These are phyloP conservation scores for Cichladusa arquata DNA, from an alignment of 2,113 vertebrate genomes.

Conservation along the genomic window DNA sequence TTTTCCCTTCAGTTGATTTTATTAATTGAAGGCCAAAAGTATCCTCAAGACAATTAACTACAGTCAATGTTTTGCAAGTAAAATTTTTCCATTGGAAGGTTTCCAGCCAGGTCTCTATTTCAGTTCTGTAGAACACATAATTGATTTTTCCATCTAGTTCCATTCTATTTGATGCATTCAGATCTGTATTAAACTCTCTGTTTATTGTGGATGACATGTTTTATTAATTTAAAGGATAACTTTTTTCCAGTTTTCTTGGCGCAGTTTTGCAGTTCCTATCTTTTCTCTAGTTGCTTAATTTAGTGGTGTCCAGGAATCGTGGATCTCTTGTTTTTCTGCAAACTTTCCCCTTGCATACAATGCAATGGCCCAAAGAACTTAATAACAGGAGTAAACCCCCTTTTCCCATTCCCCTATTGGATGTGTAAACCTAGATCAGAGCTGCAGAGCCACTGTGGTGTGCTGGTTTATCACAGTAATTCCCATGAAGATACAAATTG, in stretches of 20 bases:
- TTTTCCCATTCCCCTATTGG: neutral
- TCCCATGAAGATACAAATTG: neutral
- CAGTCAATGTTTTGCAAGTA: neutral
- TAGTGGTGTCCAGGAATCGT: neutral
- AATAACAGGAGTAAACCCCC: fast-evolving
- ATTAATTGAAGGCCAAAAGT: neutral
- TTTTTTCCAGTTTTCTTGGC: neutral
- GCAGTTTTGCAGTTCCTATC: neutral
- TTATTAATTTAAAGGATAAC: neutral
- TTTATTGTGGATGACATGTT: neutral
- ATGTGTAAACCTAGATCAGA: neutral
- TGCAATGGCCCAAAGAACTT: neutral
- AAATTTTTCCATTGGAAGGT: constrained; percentile 12
- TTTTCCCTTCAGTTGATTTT: neutral
- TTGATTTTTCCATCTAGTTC: constrained; percentile 18
- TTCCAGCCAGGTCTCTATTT: constrained; percentile 22
- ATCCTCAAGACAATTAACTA: neutral
- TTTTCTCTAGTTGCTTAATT: neutral
- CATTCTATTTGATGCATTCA: neutral
- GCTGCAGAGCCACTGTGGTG: neutral
- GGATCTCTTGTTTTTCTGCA: neutral
- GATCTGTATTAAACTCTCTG: neutral
- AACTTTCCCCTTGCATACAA: neutral
- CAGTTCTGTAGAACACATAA: neutral
- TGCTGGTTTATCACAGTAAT: neutral